Base-by-base conservation (phyloP, 2,113 vertebrate species). In the Galeopterus variegatus region DNA sequence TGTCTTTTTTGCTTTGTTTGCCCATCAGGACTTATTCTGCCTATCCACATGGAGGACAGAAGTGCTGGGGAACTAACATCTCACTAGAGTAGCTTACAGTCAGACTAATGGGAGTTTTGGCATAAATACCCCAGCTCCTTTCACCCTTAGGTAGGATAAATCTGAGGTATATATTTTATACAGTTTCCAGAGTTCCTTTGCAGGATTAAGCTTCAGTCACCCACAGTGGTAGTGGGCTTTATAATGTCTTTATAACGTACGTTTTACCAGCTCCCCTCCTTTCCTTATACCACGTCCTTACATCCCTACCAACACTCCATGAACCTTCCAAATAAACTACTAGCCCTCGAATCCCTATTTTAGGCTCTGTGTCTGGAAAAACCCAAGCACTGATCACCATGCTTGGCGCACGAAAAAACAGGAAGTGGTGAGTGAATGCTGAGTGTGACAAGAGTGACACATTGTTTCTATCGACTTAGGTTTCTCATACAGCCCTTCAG, bases 1-100 rank as follows among this genome's bases (percentile, higher is more conserved):
- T 81, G 33, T 67, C 28, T 8, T 65, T 83, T 94, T 82, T 89
- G 48, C 50, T 56, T 96, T 81, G 33, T 93, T 83, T 86, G 36
- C 11, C 23, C 72, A 84, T 73, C 11, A 76, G 33, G 13, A 41
- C 23, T 92, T 56, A 77, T 33, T 60, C 75, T 56, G 36, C 56
- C 48, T 90, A 28, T 9, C 24, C n/a, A 76, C 11, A 31, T 12
- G 41, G 17, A 82, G 14, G 36, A 24, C 33, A 94, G 91, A 93
- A 58, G 36, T 41, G 50, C 50, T 84, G 62, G 41, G 83, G 45
- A 97, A 85, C 31, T 50, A 77, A 52, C 72, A 67, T 28, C 4
- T 81, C 67, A n/a, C 2, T 56, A 58, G 33, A 80, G 11, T 77
- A 81, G 48, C 33, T n/a, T 50, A 41, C 2, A 76, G 54, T 36